Percentiles rank a stretch among this genome's conserved stretches.
Conservation (phyloP, 2,888 invertebrate genomes). For the Ectemnius lituratus region DNA sequence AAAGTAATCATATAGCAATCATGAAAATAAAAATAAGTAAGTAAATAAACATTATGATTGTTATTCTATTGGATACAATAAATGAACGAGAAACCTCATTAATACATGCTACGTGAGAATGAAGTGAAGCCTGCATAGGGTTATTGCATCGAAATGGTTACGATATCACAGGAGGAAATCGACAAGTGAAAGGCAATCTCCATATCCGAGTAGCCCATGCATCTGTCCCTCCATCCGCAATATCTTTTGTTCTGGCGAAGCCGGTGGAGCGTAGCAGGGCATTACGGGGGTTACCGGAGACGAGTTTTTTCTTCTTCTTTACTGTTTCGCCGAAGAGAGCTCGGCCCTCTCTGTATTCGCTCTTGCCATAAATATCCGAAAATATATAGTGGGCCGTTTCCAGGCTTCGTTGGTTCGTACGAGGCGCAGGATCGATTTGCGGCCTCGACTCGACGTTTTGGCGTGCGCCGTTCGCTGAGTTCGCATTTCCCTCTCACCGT, state of each 20-base stretch:
- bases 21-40: no score
- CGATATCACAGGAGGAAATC: no score
- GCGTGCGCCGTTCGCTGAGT: neutral
- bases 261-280: neutral
- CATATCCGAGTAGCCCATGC: neutral
- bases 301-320: slow-evolving; percentile 10
- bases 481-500: slow-evolving; percentile 4
- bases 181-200: no score
- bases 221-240: neutral
- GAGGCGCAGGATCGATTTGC: slow-evolving; percentile 21
- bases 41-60: no score
- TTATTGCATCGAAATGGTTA: no score
- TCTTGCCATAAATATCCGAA: slow-evolving; percentile 44
- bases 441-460: neutral
- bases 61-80: no score
- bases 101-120: no score
- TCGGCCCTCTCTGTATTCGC: slow-evolving; percentile 10
- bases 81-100: no score
- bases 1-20: no score
- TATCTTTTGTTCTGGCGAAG: slow-evolving; percentile 1
- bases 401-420: neutral
- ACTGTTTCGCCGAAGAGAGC: neutral
- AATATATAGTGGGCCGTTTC: slow-evolving; percentile 27
- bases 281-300: neutral
- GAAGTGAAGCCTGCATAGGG: no score